Percentiles rank a stretch among this genome's conserved stretches.
Conservation (phyloP, 2,888 invertebrate species). For the Pyrochroa serraticornis region DNA sequence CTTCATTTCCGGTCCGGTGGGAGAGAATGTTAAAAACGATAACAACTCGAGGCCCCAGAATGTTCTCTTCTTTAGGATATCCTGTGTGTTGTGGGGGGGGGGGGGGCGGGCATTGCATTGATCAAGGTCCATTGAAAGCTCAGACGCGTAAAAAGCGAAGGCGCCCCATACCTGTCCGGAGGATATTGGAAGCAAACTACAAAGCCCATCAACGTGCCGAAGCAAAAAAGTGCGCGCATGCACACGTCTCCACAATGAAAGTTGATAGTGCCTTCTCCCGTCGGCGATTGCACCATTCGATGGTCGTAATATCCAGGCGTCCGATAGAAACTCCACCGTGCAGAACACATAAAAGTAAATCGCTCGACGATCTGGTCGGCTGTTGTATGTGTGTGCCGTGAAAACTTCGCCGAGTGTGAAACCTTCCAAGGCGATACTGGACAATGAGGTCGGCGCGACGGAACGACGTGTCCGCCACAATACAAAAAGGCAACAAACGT, state of each 20-base stretch:
- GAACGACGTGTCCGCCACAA: slow-evolving; percentile 25
- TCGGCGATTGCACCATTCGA: slow-evolving; percentile 45
- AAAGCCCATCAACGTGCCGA: slow-evolving; percentile 17
- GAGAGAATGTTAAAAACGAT: no score
- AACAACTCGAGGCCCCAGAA: no score
- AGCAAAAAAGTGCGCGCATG: slow-evolving; percentile 22
- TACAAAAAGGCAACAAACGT: slow-evolving; percentile 22
- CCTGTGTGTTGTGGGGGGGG: no score
- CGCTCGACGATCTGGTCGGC: slow-evolving; percentile 38
- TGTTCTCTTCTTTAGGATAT: no score
- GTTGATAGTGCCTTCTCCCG: slow-evolving; percentile 33
- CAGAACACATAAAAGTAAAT: slow-evolving; percentile 41
- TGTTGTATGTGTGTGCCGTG: slow-evolving; percentile 20
- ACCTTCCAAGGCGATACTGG: slow-evolving; percentile 19
- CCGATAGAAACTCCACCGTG: slow-evolving; percentile 38
- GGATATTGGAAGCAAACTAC: slow-evolving; percentile 18
- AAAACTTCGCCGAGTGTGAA: slow-evolving; percentile 24
- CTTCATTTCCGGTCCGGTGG: no score
- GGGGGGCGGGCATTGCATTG: not conserved
- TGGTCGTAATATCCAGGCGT: slow-evolving; percentile 42
- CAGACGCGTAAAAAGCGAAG: not conserved
- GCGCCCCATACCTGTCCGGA: slow-evolving; percentile 13
- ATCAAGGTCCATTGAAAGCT: not conserved
- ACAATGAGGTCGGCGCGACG: slow-evolving; percentile 14
- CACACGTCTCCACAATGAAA: slow-evolving; percentile 27